A percentile compares a stretch with the other conserved stretches of the same genome.
Conservation (phyloP, 2,113 vertebrate genomes). For the Lutjanus erythropterus region DNA sequence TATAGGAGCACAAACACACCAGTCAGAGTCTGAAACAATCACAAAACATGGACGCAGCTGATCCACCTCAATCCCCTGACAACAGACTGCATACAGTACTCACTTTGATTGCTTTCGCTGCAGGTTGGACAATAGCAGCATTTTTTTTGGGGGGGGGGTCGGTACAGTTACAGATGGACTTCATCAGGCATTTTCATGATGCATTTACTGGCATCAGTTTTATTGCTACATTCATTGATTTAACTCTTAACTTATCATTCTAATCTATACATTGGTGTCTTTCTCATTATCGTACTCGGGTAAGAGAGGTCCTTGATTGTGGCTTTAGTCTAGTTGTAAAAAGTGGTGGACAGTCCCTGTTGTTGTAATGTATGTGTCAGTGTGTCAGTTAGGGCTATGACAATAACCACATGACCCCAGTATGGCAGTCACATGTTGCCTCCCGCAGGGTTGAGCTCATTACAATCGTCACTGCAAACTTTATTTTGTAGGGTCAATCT, state of each 20-base stretch:
- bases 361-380: not conserved
- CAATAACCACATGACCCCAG: too few relatives aligned
- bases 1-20: conserved; percentile 30
- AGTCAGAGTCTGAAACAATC: not conserved
- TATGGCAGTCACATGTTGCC: too few relatives aligned
- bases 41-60: not conserved
- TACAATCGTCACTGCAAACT: too few relatives aligned
- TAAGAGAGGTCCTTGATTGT: not conserved
- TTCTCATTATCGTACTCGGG: not conserved
- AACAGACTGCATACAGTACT: not conserved
- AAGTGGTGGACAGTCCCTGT: not conserved
- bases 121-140: not conserved
- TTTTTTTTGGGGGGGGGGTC: not conserved
- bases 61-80: not conserved
- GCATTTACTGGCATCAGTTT: not conserved
- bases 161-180: not conserved
- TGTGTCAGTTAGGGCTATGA: too few relatives aligned
- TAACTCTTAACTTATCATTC: not conserved
- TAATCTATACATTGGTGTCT: not conserved
- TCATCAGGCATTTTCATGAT: not conserved
- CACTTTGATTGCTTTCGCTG: not conserved
- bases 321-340: not conserved
- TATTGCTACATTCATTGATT: not conserved
- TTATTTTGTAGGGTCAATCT: too few relatives aligned
- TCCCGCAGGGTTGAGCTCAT: too few relatives aligned